phyloP scores from a whole-genome alignment of 1,140 invertebrate species.

The Drosophila melanogaster region DNA sequence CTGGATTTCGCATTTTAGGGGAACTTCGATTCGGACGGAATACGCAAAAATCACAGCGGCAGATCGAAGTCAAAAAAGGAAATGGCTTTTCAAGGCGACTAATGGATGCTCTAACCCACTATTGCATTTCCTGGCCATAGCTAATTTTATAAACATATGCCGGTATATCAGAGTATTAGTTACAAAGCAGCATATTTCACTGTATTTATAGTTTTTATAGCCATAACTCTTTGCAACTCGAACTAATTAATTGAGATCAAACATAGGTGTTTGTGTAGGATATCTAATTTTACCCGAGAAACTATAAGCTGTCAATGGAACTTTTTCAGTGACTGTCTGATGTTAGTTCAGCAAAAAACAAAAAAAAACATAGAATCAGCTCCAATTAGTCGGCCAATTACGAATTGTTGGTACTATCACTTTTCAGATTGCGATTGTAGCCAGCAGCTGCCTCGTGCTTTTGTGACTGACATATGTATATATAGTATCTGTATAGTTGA shows the following conservation, averaged over 20 bases:
- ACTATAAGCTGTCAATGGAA: too few relatives aligned
- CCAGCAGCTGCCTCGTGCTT: conserved; percentile 17
- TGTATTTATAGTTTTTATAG: too few relatives aligned
- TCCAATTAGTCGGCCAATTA: conserved; percentile 43
- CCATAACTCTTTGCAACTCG: too few relatives aligned
- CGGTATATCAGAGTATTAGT: too few relatives aligned
- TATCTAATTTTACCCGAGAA: too few relatives aligned
- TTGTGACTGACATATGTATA: background rate
- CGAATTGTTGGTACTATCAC: conserved; percentile 27
- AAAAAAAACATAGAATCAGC: background rate
- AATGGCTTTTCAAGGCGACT: background rate
- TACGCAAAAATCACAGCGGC: conserved; percentile 77
- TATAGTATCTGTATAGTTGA: conserved; percentile 5
- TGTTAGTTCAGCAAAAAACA: too few relatives aligned
- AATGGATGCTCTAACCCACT: background rate
- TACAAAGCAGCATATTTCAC: too few relatives aligned
- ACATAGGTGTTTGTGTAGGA: too few relatives aligned
- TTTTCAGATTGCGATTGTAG: conserved; percentile 10
- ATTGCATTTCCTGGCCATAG: too few relatives aligned
- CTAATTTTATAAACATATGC: too few relatives aligned
- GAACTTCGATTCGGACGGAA: conserved; percentile 23
- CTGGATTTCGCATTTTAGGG: conserved; percentile 3
- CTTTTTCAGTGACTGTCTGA: too few relatives aligned
- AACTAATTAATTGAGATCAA: too few relatives aligned
- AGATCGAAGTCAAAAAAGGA: conserved; percentile 12